Evolutionary conservation across 2,113 vertebrate genomes (phyloP).

Genomic region (Pollimyrus isidori): DNA sequence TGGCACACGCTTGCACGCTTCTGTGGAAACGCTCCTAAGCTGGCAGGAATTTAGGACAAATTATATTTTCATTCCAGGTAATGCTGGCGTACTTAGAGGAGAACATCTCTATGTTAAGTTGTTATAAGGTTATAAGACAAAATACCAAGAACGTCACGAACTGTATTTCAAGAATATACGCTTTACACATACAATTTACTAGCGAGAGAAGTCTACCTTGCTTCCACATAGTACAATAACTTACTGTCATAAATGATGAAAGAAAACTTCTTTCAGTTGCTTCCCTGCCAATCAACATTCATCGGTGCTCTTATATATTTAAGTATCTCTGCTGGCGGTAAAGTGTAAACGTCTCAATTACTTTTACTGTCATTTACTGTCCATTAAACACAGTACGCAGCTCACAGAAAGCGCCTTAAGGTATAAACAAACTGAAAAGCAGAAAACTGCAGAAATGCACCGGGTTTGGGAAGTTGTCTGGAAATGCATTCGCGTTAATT

Average conservation of each 20-base stretch:
- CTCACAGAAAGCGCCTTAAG: neutral
- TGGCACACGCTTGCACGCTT: neutral
- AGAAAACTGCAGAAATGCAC: neutral
- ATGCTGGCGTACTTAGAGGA: neutral
- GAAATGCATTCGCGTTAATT: neutral
- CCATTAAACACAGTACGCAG: neutral
- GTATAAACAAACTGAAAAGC: neutral
- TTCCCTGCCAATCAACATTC: neutral
- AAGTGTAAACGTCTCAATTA: neutral
- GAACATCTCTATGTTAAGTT: neutral
- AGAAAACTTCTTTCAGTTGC: neutral
- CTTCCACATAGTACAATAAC: neutral
- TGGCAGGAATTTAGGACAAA: neutral
- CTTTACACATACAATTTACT: neutral
- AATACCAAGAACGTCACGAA: neutral
- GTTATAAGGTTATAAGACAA: neutral
- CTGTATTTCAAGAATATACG: neutral
- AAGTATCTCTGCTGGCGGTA: neutral
- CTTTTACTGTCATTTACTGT: neutral
- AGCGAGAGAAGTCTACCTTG: neutral
- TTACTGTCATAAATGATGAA: neutral
- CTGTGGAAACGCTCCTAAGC: neutral
- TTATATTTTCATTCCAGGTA: neutral
- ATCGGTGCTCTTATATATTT: neutral
- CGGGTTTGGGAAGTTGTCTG: neutral